These are phyloP conservation scores for Sarcophaga peregrina DNA, from an alignment of 1,140 invertebrate species.

Conservation along the genomic window DNA sequence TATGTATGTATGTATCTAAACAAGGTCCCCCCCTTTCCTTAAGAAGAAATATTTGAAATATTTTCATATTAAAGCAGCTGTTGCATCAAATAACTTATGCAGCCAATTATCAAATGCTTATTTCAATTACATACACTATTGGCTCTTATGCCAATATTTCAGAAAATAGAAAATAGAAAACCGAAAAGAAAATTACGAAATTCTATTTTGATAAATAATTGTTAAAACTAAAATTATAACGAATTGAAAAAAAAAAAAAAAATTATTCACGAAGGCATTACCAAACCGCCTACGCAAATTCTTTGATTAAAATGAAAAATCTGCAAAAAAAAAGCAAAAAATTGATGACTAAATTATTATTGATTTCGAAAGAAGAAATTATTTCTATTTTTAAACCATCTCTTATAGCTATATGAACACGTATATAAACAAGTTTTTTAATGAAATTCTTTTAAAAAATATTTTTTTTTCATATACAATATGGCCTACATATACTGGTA, in stretches of 20 bases:
- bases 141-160: not conserved
- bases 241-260: no score
- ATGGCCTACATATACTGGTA: not conserved
- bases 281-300: not conserved
- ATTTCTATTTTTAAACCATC: not conserved
- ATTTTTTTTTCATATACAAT: not conserved
- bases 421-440: not conserved
- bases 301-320: no score
- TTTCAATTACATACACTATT: constrained; percentile 3
- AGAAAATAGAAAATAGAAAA: no score
- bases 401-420: not conserved
- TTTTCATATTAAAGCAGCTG: constrained; percentile 24
- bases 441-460: no score
- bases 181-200: no score
- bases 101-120: constrained; percentile 30
- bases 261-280: no score
- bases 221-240: no score
- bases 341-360: constrained; percentile 32
- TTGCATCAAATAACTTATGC: constrained; percentile 6
- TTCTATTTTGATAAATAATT: no score
- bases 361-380: not conserved
- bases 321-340: not conserved
- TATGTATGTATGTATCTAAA: constrained; percentile 70
- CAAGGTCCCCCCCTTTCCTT: no score
- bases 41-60: constrained; percentile 15